Base-by-base conservation (phyloP, 2,888 invertebrate genomes). In the Scaptodrosophila latifasciaeformis region DNA sequence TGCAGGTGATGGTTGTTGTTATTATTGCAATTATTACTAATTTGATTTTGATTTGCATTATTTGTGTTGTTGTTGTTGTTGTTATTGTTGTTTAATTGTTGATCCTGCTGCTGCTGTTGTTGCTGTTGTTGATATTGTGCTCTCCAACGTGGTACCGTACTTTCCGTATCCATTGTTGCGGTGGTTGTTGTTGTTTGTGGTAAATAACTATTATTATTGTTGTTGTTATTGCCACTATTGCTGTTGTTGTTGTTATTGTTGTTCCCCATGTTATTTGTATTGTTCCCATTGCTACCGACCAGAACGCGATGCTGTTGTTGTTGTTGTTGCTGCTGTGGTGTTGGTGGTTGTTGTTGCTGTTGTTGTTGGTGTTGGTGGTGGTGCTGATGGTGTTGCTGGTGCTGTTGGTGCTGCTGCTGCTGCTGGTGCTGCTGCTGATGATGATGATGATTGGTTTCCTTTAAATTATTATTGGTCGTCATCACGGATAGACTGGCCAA, bases 391-490 rank as follows among this genome's bases (percentile, higher is more conserved):
- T n/a, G n/a, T n/a, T n/a, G n/a, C n/a, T n/a, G n/a, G n/a, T n/a
- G n/a, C n/a, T n/a, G n/a, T n/a, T n/a, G n/a, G n/a, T n/a, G n/a
- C n/a, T n/a, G n/a, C n/a, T n/a, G n/a, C n/a, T n/a, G n/a, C n/a
- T n/a, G n/a, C n/a, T n/a, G n/a, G n/a, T n/a, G n/a, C n/a, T n/a
- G n/a, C n/a, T n/a, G n/a, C n/a, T n/a, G n/a, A n/a, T n/a, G n/a
- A n/a, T n/a, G n/a, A n/a, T n/a, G n/a, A n/a, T n/a, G n/a, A 47
- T 62, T 74, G 9, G 43, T 50, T 19, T 82, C 81, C 43, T 78
- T 81, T 1, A 68, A 40, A 39, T 56, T 51, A 51, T 58, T 70
- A 49, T 63, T 70, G 29, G 58, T 70, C 59, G 63, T 66, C 17
- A 57, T 66, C 42, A 70, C 60, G 5, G 79, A 57, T 45, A 74